phyloP scores from a whole-genome alignment of 2,797 vertebrate genomes.

The Gymnodraco acuticeps region DNA sequence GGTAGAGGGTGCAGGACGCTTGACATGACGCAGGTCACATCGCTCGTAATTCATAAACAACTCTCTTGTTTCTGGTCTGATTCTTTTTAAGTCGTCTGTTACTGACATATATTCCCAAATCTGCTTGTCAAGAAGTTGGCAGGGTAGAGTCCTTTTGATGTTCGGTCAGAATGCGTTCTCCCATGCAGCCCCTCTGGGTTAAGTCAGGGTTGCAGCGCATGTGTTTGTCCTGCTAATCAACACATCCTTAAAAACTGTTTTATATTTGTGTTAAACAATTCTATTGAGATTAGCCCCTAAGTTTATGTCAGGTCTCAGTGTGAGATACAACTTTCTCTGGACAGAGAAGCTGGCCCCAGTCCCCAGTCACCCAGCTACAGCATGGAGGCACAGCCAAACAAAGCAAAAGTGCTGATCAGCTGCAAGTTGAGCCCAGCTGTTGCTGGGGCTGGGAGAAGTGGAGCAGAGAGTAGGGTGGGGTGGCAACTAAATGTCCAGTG shows the following conservation, averaged over 20 bases:
- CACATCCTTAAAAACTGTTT: constrained; percentile 8
- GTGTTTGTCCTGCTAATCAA: background rate
- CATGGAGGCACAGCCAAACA: constrained; percentile 56
- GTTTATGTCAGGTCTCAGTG: constrained; percentile 9
- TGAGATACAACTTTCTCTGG: background rate
- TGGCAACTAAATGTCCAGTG: constrained; percentile 57
- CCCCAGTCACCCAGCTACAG: constrained; percentile 23
- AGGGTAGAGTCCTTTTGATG: too few relatives aligned
- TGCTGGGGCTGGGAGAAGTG: constrained; percentile 51
- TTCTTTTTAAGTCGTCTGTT: too few relatives aligned
- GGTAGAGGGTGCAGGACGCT: too few relatives aligned
- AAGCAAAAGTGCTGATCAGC: constrained; percentile 74
- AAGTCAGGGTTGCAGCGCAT: too few relatives aligned
- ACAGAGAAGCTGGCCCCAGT: constrained; percentile 10
- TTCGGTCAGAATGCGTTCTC: too few relatives aligned
- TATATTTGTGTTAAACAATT: constrained; percentile 14
- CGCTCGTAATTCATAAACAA: too few relatives aligned
- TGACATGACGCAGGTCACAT: too few relatives aligned
- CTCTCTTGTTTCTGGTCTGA: too few relatives aligned
- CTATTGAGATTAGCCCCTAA: background rate
- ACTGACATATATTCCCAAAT: too few relatives aligned
- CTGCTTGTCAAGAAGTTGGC: too few relatives aligned
- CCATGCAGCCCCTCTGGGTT: background rate
- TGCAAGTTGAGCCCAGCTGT: constrained; percentile 81
- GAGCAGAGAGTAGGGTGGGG: constrained; percentile 46